Evolutionary conservation across 2,797 vertebrate genomes (phyloP).

Genomic region (Pterois miles): DNA sequence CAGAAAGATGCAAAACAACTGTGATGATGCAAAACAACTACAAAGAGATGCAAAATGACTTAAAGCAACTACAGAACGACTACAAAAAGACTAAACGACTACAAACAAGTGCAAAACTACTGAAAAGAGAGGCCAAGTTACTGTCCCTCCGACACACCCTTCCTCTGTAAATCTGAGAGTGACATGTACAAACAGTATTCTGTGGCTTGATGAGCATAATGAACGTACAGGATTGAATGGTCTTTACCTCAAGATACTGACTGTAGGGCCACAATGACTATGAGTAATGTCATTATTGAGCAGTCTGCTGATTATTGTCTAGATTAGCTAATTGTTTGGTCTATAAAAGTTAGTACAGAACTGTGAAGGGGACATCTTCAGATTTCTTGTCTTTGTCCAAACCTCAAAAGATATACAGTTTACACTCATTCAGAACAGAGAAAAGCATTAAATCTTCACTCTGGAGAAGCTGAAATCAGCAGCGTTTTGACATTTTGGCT

Average conservation of each 20-base stretch:
- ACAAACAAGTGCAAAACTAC: background rate
- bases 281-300: too few species aligned
- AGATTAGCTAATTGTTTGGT: too few species aligned
- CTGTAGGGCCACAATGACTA: too few species aligned
- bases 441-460: too few species aligned
- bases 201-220: conserved; percentile 32
- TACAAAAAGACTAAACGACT: background rate
- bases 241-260: too few species aligned
- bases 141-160: background rate
- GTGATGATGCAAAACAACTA: too few species aligned
- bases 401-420: background rate
- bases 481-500: too few species aligned
- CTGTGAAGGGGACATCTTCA: background rate
- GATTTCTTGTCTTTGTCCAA: background rate
- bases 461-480: too few species aligned
- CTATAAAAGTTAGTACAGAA: background rate
- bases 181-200: conserved; percentile 14
- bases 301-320: too few species aligned
- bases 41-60: background rate
- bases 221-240: background rate
- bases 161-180: conserved; percentile 33
- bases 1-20: background rate
- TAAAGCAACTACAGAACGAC: background rate
- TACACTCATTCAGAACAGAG: background rate
- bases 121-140: background rate